Conservation (phyloP, 2,113 vertebrate genomes). For the Burhinus oedicnemus region DNA sequence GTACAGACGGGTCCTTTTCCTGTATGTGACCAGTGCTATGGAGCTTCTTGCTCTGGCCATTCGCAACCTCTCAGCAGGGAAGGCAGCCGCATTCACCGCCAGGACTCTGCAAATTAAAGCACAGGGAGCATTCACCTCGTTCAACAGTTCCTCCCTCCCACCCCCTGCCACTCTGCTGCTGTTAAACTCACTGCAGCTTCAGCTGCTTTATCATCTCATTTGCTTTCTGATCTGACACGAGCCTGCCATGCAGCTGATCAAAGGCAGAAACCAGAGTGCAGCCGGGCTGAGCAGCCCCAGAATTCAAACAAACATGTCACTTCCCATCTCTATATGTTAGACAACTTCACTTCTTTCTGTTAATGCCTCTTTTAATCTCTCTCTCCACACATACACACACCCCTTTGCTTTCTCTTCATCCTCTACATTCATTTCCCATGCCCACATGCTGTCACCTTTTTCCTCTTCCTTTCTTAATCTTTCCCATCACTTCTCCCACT, state of each 20-base stretch:
- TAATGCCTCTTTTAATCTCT: slow-evolving; percentile 35
- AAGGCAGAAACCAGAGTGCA: slow-evolving; percentile 60
- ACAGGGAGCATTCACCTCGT: not conserved
- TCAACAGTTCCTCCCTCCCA: not conserved
- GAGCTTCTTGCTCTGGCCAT: not conserved
- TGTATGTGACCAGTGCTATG: not conserved
- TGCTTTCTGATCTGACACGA: slow-evolving; percentile 72
- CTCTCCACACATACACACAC: not conserved
- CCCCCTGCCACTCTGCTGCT: not conserved
- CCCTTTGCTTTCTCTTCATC: not conserved
- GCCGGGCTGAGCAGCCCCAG: not conserved
- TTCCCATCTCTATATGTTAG: slow-evolving; percentile 46
- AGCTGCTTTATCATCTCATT: slow-evolving; percentile 72
- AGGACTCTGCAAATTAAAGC: not conserved
- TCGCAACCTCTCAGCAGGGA: not conserved
- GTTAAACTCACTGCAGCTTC: slow-evolving; percentile 36
- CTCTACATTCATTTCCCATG: not conserved
- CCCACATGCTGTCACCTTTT: not conserved
- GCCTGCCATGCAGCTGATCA: slow-evolving; percentile 72
- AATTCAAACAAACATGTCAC: slow-evolving; percentile 58
- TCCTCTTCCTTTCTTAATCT: not conserved
- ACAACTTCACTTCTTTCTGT: slow-evolving; percentile 40
- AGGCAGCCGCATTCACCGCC: not conserved
- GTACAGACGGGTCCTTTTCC: not conserved
- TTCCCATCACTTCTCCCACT: not conserved